Conservation (phyloP, 2,797 vertebrate genomes). For the Molossus molossus region DNA sequence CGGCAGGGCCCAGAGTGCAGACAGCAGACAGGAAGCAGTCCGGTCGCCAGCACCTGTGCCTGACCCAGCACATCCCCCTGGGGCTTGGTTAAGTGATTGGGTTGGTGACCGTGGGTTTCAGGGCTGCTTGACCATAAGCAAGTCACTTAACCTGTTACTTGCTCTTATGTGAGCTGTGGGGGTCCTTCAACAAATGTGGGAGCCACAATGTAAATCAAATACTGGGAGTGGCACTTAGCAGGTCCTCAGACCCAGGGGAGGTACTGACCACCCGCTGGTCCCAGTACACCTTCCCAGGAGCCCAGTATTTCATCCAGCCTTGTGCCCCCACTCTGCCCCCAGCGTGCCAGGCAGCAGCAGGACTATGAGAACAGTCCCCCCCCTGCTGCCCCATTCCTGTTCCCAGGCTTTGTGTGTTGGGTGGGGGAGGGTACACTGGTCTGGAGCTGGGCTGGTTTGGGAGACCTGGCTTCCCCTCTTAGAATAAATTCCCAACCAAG, state of each 20-base stretch:
- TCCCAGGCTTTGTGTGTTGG: background rate
- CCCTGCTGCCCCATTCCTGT: background rate
- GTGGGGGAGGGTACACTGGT: accelerated
- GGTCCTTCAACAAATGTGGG: background rate
- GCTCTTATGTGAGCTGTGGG: accelerated
- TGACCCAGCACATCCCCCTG: background rate
- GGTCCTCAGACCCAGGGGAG: background rate
- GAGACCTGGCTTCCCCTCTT: background rate
- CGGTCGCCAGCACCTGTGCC: background rate
- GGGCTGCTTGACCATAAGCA: accelerated
- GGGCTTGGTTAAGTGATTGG: background rate
- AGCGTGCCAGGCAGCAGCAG: background rate
- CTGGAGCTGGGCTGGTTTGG: background rate
- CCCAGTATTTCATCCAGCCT: background rate
- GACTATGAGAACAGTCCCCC: background rate
- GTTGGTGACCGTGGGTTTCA: background rate
- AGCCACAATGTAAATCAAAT: accelerated
- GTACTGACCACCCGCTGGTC: background rate
- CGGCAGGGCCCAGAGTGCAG: slow-evolving; percentile 69
- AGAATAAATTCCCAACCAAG: background rate
- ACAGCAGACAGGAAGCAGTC: slow-evolving; percentile 76
- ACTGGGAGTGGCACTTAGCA: accelerated
- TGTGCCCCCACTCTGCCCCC: too few relatives aligned
- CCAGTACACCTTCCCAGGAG: background rate
- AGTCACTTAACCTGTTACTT: background rate